Evolutionary conservation across 1,140 invertebrate genomes (phyloP).

Genomic region (Samia ricini): DNA sequence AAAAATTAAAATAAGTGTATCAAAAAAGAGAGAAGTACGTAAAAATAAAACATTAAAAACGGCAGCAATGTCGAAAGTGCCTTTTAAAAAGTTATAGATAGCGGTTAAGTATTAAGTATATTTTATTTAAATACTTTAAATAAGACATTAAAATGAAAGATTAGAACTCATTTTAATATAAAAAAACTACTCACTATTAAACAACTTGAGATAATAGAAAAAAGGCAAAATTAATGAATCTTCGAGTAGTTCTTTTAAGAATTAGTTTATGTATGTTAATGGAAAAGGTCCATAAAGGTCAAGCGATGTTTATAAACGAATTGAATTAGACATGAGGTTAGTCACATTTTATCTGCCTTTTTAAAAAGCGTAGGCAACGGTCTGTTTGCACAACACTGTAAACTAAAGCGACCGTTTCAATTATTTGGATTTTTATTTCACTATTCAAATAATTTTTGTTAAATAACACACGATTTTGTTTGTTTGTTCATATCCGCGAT

Average conservation of each 20-base stretch:
- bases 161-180: conserved; percentile 33
- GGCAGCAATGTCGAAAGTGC: neutral
- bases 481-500: conserved; percentile 27
- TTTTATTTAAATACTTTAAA: neutral
- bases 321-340: conserved; percentile 16
- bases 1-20: neutral
- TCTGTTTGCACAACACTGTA: conserved; percentile 20
- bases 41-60: neutral
- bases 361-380: conserved; percentile 23
- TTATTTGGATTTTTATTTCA: conserved; percentile 25
- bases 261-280: conserved; percentile 36
- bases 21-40: neutral
- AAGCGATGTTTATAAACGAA: conserved; percentile 28
- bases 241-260: conserved; percentile 18
- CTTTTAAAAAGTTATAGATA: neutral
- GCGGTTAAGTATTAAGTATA: neutral
- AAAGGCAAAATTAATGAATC: conserved; percentile 31
- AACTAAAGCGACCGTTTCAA: conserved; percentile 23
- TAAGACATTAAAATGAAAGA: conserved; percentile 11
- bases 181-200: conserved; percentile 39
- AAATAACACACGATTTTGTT: conserved; percentile 19
- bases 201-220: conserved; percentile 22
- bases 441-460: conserved; percentile 24
- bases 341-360: conserved; percentile 26
- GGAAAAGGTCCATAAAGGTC: conserved; percentile 24